Conservation (phyloP, 2,797 vertebrate genomes). For the Megaceryle alcyon region DNA sequence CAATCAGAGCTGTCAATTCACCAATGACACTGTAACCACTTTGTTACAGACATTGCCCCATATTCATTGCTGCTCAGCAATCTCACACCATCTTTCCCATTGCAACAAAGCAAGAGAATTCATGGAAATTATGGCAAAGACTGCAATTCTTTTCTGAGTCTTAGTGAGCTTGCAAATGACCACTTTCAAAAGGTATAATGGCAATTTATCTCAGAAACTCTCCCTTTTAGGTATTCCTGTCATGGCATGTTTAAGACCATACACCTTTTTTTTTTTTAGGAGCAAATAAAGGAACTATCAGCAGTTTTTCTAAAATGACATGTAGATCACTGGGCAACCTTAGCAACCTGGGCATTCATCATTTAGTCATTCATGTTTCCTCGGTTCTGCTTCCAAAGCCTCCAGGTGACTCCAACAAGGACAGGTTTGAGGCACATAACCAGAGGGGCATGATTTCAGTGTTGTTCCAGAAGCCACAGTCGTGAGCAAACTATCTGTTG, state of each 20-base stretch:
- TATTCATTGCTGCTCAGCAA: slow-evolving; percentile 4
- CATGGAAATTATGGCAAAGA: neutral
- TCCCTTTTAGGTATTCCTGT: neutral
- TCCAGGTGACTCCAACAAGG: neutral
- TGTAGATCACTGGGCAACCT: neutral
- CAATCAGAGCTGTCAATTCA: slow-evolving; percentile 47
- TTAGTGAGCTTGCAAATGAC: neutral
- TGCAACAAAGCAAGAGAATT: slow-evolving; percentile 4
- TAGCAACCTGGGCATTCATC: neutral
- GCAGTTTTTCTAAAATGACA: neutral
- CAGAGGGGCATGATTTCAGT: neutral
- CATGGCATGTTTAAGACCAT: neutral
- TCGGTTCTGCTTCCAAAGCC: neutral
- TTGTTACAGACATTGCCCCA: neutral
- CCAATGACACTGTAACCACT: slow-evolving; percentile 4
- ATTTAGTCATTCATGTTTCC: neutral
- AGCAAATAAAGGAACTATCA: neutral
- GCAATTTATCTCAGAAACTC: neutral
- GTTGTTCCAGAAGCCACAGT: neutral
- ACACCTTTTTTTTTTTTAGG: neutral
- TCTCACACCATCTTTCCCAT: slow-evolving; percentile 22
- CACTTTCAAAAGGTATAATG: neutral
- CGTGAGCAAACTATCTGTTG: neutral
- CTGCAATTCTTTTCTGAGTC: neutral
- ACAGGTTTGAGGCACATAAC: neutral